phyloP scores from a whole-genome alignment of 2,797 vertebrate species.

The Cottoperca gobio region DNA sequence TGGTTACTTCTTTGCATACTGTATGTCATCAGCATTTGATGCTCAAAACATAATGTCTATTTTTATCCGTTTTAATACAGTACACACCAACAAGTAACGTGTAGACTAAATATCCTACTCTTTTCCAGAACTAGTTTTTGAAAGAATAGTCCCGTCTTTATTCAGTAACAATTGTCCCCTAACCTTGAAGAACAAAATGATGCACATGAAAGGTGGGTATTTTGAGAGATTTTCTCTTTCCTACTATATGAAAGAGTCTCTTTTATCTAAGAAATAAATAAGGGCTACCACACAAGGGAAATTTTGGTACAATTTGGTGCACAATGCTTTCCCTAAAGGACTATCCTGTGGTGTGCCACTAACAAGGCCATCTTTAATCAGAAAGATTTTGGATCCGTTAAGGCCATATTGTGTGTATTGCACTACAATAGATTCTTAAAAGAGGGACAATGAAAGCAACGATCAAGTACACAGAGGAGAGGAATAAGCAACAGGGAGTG shows the following conservation, averaged over 20 bases:
- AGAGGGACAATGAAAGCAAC: conserved; percentile 43
- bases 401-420: conserved; percentile 51
- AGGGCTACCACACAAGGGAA: conserved; percentile 45
- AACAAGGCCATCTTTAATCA: conserved; percentile 69
- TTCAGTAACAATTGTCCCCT: conserved; percentile 57
- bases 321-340: conserved; percentile 54
- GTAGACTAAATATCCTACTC: conserved; percentile 25
- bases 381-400: conserved; percentile 54
- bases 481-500: conserved; percentile 35
- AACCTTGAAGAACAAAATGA: conserved; percentile 69
- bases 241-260: conserved; percentile 51
- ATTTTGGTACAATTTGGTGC: conserved; percentile 55
- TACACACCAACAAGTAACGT: conserved; percentile 24
- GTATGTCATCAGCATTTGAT: conserved; percentile 18
- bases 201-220: conserved; percentile 62
- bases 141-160: conserved; percentile 47
- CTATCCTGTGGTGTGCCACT: conserved; percentile 39
- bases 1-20: conserved; percentile 11
- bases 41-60: not conserved
- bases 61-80: conserved; percentile 30
- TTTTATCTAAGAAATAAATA: conserved; percentile 68
- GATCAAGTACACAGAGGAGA: conserved; percentile 35
- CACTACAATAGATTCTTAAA: conserved; percentile 38
- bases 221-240: conserved; percentile 58
- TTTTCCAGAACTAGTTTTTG: conserved; percentile 32